These are phyloP conservation scores for Aphis craccivora DNA, from an alignment of 1,140 invertebrate species.

Conservation along the genomic window DNA sequence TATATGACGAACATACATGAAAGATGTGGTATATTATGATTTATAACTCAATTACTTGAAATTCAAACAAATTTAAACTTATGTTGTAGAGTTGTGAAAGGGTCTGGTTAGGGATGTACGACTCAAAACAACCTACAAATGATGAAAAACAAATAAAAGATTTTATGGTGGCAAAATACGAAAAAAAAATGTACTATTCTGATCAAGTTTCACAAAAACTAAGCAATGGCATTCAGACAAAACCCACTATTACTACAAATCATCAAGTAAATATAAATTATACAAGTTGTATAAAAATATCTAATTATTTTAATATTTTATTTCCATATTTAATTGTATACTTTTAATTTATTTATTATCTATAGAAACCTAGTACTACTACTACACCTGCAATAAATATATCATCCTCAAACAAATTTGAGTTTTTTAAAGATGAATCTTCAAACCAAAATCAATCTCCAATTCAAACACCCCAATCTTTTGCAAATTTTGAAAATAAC, in stretches of 20 bases:
- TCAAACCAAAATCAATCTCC: conserved; percentile 59
- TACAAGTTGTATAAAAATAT: background rate
- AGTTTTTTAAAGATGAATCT: conserved; percentile 40
- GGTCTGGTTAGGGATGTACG: conserved; percentile 89
- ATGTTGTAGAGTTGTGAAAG: conserved; percentile 77
- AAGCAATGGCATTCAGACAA: conserved; percentile 25
- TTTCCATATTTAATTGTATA: background rate
- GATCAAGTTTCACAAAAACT: conserved; percentile 23
- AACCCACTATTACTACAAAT: background rate
- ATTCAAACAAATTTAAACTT: background rate
- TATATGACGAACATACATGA: background rate
- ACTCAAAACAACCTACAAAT: conserved; percentile 69
- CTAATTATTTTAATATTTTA: background rate
- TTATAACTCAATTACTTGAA: background rate
- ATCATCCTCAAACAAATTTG: conserved; percentile 51
- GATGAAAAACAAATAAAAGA: conserved; percentile 91
- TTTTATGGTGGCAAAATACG: conserved; percentile 93
- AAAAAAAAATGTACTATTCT: conserved; percentile 76
- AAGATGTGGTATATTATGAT: background rate
- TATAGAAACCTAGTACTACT: background rate
- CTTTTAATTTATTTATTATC: background rate
- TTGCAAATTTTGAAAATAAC: conserved; percentile 77
- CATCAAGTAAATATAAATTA: conserved; percentile 36
- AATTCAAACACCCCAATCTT: conserved; percentile 64
- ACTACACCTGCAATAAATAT: conserved; percentile 17